Conservation (phyloP, 2,113 vertebrate species). For the Camelus bactrianus region DNA sequence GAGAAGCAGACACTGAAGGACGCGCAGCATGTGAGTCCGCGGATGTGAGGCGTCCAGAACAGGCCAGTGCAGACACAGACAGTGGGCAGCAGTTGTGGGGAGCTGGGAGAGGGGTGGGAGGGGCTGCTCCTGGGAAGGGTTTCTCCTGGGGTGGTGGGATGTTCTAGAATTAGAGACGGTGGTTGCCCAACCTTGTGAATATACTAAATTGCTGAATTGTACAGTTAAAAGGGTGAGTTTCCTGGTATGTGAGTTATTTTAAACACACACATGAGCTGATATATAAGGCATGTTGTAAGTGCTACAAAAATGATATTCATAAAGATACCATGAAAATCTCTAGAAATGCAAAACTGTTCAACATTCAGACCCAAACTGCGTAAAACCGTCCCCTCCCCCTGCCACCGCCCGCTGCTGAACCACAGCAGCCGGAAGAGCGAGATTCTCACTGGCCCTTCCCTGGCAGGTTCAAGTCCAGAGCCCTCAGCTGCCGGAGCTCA, state of each 20-base stretch:
- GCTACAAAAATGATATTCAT: not conserved
- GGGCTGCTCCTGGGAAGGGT: not conserved
- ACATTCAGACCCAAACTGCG: not conserved
- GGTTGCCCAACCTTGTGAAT: not conserved
- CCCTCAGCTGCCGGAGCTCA: not conserved
- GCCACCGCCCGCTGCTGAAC: rapidly evolving
- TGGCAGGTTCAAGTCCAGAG: not conserved
- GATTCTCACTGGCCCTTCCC: not conserved
- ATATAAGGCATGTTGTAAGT: not conserved
- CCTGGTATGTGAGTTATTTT: not conserved
- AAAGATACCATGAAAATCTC: not conserved
- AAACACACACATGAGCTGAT: not conserved
- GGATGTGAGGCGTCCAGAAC: not conserved
- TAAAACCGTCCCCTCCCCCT: rapidly evolving
- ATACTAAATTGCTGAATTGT: not conserved
- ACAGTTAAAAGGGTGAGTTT: not conserved
- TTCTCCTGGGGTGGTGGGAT: not conserved
- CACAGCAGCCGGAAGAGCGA: not conserved
- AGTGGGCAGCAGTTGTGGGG: too few species aligned
- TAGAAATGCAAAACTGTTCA: not conserved
- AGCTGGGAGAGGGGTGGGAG: too few species aligned
- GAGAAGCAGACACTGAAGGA: not conserved
- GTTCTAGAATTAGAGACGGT: not conserved
- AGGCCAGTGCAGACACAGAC: not conserved
- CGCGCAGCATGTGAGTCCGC: rapidly evolving